A percentile compares a stretch with the other conserved stretches of the same genome.
phyloP scores from a whole-genome alignment of 1,140 invertebrate genomes.

The Bombus waltoni region DNA sequence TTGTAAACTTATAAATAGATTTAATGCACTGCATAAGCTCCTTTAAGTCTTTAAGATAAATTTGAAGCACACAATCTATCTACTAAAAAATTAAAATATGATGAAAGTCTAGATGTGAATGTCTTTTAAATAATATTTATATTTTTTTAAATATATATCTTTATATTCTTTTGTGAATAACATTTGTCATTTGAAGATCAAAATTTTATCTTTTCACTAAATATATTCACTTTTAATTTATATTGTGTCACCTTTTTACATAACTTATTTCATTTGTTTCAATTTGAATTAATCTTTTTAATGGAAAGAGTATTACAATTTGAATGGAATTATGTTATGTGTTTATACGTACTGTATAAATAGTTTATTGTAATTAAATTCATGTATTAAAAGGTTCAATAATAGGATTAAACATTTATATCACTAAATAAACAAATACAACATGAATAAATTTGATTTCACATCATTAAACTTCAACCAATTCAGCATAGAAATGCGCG shows the following conservation, averaged over 20 bases:
- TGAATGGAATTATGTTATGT: neutral
- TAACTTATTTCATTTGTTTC: neutral
- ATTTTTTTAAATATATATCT: neutral
- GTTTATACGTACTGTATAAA: neutral
- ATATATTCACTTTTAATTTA: neutral
- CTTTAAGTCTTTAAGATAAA: neutral
- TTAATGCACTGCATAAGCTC: neutral
- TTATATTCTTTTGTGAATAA: neutral
- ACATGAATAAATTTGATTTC: neutral
- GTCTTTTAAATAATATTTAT: neutral
- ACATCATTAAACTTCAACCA: neutral
- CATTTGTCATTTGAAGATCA: neutral
- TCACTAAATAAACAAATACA: neutral
- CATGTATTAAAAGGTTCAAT: too few relatives aligned
- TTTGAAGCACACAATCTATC: neutral
- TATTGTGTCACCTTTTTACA: neutral
- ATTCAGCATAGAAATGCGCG: too few relatives aligned
- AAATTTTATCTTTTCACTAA: neutral
- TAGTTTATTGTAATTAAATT: too few relatives aligned
- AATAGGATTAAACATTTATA: neutral
- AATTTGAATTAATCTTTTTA: too few relatives aligned
- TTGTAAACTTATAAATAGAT: neutral
- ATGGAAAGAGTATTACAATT: too few relatives aligned
- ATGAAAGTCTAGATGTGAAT: neutral
- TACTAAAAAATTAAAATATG: neutral